Conservation (phyloP, 2,113 vertebrate genomes). For the Polypterus senegalus region DNA sequence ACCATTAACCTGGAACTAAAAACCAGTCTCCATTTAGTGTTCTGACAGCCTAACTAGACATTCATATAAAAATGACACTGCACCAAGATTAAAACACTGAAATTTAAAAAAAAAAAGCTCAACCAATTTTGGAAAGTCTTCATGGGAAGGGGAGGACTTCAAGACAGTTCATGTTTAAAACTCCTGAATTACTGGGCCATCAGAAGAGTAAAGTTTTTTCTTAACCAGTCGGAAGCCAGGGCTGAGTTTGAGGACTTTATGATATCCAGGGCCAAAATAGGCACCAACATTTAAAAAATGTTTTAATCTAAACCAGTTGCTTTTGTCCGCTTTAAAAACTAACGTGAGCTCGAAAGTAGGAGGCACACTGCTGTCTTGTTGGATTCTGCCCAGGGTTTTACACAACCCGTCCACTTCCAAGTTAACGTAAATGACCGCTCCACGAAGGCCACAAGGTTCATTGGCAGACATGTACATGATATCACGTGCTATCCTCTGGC, state of each 20-base stretch:
- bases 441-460: conserved; percentile 56
- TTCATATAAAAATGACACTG: too few relatives aligned
- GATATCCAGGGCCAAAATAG: conserved; percentile 8
- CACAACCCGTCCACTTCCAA: conserved; percentile 33
- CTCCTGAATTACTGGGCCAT: conserved; percentile 43
- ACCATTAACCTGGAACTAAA: too few relatives aligned
- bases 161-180: conserved; percentile 24
- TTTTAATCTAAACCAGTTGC: conserved; percentile 38
- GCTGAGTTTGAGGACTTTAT: conserved; percentile 43
- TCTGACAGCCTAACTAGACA: too few relatives aligned
- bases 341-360: conserved; percentile 55
- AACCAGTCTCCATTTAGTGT: too few relatives aligned
- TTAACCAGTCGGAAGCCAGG: conserved; percentile 53
- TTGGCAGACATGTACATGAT: conserved; percentile 32
- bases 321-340: conserved; percentile 33
- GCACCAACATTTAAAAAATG: conserved; percentile 30
- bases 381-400: conserved; percentile 33
- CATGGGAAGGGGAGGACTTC: too few relatives aligned
- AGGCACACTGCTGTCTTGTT: conserved; percentile 30
- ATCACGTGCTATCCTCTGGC: conserved; percentile 32
- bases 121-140: too few relatives aligned
- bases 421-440: conserved; percentile 42
- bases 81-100: too few relatives aligned
- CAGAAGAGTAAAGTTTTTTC: conserved; percentile 59
- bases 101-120: too few relatives aligned